These are phyloP conservation scores for Oscheius sp. DNA, from an alignment of 2,888 invertebrate species.

Conservation along the genomic window DNA sequence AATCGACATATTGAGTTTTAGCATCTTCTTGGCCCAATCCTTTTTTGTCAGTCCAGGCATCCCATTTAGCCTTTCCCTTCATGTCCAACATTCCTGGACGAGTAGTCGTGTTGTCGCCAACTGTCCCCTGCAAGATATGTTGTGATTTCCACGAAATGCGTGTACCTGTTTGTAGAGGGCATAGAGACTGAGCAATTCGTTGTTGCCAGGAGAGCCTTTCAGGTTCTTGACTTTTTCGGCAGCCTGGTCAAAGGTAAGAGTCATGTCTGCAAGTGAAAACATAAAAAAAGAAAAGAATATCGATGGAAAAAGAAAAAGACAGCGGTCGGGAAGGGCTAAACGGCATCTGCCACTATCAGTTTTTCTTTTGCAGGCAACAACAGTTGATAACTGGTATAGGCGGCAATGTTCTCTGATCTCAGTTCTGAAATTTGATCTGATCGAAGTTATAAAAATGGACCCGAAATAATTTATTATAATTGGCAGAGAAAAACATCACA, in stretches of 20 bases:
- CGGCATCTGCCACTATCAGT: conserved; percentile 7
- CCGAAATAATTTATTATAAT: too few relatives aligned
- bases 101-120: conserved; percentile 69
- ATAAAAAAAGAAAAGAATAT: background rate
- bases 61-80: conserved; percentile 96
- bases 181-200: conserved; percentile 74
- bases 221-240: conserved; percentile 70
- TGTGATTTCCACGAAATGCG: background rate
- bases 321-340: background rate
- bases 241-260: conserved; percentile 59
- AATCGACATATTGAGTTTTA: conserved; percentile 83
- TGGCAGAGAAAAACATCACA: background rate
- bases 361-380: conserved; percentile 7
- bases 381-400: conserved; percentile 15
- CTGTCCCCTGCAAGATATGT: conserved; percentile 54
- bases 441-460: background rate
- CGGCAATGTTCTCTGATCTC: background rate
- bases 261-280: conserved; percentile 5
- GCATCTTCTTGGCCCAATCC: conserved; percentile 82
- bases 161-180: conserved; percentile 69
- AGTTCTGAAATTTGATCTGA: background rate
- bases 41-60: conserved; percentile 87
- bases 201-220: conserved; percentile 86
- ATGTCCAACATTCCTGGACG: conserved; percentile 89
- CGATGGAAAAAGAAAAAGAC: conserved; percentile 1